Conservation (phyloP, 1,140 invertebrate species). For the Drosophila miranda region DNA sequence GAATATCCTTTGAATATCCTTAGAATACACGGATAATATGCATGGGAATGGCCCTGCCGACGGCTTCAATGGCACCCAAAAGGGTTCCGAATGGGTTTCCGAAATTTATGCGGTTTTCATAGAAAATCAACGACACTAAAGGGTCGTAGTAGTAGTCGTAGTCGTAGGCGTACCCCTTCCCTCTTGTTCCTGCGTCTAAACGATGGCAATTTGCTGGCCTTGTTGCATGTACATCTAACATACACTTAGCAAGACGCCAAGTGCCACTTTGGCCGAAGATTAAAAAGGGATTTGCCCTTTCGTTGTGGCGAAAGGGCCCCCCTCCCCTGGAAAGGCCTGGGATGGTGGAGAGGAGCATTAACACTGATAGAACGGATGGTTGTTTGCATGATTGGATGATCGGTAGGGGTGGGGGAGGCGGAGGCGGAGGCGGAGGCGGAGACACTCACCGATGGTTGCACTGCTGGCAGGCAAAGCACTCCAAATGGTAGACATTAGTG, state of each 20-base stretch:
- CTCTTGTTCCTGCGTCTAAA: constrained; percentile 45
- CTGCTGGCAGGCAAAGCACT: constrained; percentile 99
- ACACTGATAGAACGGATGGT: background rate
- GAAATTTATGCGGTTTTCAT: constrained; percentile 79
- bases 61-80: constrained; percentile 63
- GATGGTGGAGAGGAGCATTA: background rate
- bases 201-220: constrained; percentile 65
- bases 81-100: constrained; percentile 53
- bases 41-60: constrained; percentile 4
- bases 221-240: constrained; percentile 60
- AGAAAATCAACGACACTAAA: constrained; percentile 73
- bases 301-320: no score
- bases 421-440: no score
- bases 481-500: constrained; percentile 98
- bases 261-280: constrained; percentile 74
- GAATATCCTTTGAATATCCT: background rate
- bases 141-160: constrained; percentile 8
- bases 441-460: constrained; percentile 96
- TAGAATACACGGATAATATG: background rate
- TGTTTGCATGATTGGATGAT: background rate
- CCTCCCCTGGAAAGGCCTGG: no score
- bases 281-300: constrained; percentile 64
- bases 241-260: constrained; percentile 56
- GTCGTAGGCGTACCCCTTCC: background rate
- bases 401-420: no score